Conservation (phyloP, 2,797 vertebrate species). For the Momotus momota region DNA sequence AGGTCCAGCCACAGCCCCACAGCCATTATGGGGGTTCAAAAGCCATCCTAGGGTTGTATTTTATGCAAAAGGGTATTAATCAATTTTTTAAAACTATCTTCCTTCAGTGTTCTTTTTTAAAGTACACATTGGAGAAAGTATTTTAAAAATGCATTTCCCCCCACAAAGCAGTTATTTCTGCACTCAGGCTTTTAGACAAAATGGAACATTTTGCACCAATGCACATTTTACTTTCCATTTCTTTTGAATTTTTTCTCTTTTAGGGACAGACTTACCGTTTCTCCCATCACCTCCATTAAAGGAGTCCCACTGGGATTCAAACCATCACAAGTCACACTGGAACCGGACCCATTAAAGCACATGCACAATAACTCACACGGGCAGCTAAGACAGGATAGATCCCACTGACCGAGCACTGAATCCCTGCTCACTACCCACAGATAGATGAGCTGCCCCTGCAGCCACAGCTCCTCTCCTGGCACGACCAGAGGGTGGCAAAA, state of each 20-base stretch:
- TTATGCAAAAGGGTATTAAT: not conserved
- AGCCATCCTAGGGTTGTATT: not conserved
- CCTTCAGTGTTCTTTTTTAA: not conserved
- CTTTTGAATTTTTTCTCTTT: not conserved
- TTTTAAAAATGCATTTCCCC: not conserved
- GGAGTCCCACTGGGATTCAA: not conserved
- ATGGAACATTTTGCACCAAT: not conserved
- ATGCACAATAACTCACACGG: rapidly evolving
- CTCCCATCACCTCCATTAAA: not conserved
- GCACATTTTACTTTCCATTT: not conserved
- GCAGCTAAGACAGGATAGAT: not conserved
- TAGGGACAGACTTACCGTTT: not conserved
- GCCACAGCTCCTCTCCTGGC: not conserved
- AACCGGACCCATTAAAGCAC: not conserved
- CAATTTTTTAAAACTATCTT: not conserved
- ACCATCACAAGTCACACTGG: not conserved
- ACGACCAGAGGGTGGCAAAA: not conserved
- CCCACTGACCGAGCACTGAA: not conserved
- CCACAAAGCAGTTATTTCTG: not conserved
- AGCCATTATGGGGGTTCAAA: not conserved
- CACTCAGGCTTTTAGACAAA: not conserved
- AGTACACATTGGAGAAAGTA: not conserved
- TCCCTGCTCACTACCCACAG: not conserved
- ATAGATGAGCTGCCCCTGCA: not conserved
- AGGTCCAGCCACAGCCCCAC: not conserved